Percentiles rank a stretch among this genome's conserved stretches.
These are phyloP conservation scores for Lamellibrachia columna DNA, from an alignment of 2,888 invertebrate genomes.

Conservation along the genomic window DNA sequence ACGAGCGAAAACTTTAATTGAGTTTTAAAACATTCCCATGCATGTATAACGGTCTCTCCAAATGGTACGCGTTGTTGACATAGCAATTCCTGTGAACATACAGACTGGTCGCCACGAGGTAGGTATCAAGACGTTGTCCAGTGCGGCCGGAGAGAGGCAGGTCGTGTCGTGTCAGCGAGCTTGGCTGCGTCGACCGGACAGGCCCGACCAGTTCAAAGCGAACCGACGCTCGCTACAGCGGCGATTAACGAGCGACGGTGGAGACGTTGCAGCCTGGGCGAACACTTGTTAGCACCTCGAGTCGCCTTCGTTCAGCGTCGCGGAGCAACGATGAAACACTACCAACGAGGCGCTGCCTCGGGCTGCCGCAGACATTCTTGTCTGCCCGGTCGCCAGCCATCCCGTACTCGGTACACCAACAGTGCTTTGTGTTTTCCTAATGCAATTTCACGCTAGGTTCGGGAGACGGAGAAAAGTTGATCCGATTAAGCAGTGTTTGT, in stretches of 20 bases:
- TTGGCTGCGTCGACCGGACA: neutral
- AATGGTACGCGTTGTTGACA: too few relatives aligned
- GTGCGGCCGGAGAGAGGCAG: neutral
- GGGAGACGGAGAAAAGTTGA: neutral
- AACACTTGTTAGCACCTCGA: constrained; percentile 5
- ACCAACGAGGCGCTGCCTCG: neutral
- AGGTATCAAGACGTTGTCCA: neutral
- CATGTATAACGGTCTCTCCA: too few relatives aligned
- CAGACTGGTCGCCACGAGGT: neutral
- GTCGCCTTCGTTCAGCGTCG: neutral
- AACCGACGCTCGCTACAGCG: neutral
- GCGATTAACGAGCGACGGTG: neutral
- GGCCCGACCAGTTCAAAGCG: neutral
- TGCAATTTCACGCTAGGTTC: constrained; percentile 1
- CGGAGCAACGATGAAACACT: neutral
- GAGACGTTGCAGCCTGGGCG: neutral
- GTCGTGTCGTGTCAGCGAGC: constrained; percentile 2
- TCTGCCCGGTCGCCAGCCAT: neutral
- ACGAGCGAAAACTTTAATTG: too few relatives aligned
- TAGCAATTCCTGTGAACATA: neutral
- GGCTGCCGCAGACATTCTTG: constrained; percentile 7
- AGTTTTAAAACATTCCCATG: too few relatives aligned
- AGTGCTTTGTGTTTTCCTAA: neutral
- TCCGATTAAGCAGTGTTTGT: neutral
- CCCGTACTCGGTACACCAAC: neutral